phyloP scores from a whole-genome alignment of 1,140 invertebrate species.

The Macrotrachela quadricornifera region DNA sequence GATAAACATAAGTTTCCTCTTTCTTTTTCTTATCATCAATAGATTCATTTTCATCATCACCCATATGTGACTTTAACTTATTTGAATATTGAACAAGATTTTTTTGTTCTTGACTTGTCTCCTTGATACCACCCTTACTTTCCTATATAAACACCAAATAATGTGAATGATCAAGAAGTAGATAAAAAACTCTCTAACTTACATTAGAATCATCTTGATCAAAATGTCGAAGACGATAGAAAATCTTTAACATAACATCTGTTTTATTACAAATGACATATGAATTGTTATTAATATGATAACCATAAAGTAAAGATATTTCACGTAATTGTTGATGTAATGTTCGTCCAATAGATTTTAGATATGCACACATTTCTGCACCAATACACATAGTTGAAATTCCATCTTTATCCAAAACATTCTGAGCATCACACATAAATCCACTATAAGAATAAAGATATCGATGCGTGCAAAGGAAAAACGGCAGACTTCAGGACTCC shows the following conservation, averaged over 20 bases:
- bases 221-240: constrained; percentile 56
- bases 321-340: not conserved
- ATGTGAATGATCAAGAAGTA: constrained; percentile 9
- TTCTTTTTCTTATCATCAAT: not conserved
- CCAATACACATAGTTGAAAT: constrained; percentile 56
- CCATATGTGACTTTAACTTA: too few relatives aligned
- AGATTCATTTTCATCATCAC: too few relatives aligned
- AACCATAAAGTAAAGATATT: constrained; percentile 42
- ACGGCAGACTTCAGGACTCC: too few relatives aligned
- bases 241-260: constrained; percentile 48
- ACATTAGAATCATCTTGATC: constrained; percentile 36
- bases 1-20: constrained; percentile 12
- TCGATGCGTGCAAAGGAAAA: too few relatives aligned
- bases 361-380: constrained; percentile 53
- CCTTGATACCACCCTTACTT: not conserved
- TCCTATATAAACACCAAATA: not conserved
- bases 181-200: not conserved
- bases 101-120: not conserved
- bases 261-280: constrained; percentile 68
- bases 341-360: constrained; percentile 27
- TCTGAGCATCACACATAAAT: constrained; percentile 47
- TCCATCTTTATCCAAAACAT: constrained; percentile 83
- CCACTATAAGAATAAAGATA: constrained; percentile 34
- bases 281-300: constrained; percentile 59
- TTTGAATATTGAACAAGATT: too few relatives aligned